Evolutionary conservation across 1,140 invertebrate genomes (phyloP).

Genomic region (Ceratoteleas bidentatus): DNA sequence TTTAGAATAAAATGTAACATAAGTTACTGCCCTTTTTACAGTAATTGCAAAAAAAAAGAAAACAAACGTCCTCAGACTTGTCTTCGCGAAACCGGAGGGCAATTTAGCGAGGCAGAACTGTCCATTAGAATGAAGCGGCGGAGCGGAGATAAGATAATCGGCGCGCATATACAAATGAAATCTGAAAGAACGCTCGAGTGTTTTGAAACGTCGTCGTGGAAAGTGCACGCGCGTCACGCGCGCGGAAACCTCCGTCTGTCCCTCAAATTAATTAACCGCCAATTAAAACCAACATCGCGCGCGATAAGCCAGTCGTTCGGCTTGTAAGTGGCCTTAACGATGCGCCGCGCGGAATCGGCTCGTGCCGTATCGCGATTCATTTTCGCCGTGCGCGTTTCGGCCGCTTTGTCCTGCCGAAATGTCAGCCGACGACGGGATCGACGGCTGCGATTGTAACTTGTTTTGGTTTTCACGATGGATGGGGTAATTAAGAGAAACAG

Average conservation of each 20-base stretch:
- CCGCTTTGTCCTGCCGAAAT: too few relatives aligned
- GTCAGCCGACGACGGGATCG: too few relatives aligned
- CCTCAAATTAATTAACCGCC: slow-evolving; percentile 27
- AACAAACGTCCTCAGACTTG: too few relatives aligned
- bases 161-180: slow-evolving; percentile 5
- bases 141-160: slow-evolving; percentile 11
- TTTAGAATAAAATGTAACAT: too few relatives aligned
- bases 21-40: too few relatives aligned
- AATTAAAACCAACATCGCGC: slow-evolving; percentile 22
- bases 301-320: slow-evolving; percentile 5
- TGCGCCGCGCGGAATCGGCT: slow-evolving; percentile 3
- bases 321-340: slow-evolving; percentile 2
- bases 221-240: slow-evolving; percentile 19
- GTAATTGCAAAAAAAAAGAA: too few relatives aligned
- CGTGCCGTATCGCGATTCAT: too few relatives aligned
- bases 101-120: background rate
- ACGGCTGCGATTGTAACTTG: too few relatives aligned
- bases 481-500: too few relatives aligned
- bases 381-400: too few relatives aligned
- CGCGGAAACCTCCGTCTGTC: slow-evolving; percentile 10
- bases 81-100: background rate
- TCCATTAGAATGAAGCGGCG: background rate
- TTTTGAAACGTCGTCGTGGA: slow-evolving; percentile 31
- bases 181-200: background rate
- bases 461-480: too few relatives aligned